Evolutionary conservation across 2,797 vertebrate species (phyloP).

Genomic region (Tinamus major): DNA sequence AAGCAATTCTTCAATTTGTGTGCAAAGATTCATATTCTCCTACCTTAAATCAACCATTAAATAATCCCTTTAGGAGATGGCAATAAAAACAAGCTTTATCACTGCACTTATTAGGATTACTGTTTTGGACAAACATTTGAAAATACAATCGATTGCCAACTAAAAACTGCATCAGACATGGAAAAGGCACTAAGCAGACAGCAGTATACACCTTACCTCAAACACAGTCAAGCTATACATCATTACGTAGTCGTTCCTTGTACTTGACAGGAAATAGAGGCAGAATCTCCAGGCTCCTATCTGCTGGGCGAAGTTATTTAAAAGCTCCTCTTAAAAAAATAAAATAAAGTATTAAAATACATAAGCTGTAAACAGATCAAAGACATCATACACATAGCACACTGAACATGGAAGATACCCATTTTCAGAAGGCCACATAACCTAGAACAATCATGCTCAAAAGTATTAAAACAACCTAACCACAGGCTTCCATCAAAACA

Average conservation of each 20-base stretch:
- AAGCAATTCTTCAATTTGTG: slow-evolving; percentile 47
- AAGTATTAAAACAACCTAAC: background rate
- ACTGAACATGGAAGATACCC: background rate
- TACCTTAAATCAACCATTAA: slow-evolving; percentile 43
- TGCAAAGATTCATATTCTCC: slow-evolving; percentile 37
- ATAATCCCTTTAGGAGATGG: slow-evolving; percentile 19
- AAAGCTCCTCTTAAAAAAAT: slow-evolving; percentile 90
- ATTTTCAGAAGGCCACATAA: background rate
- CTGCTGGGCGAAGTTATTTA: slow-evolving; percentile 99
- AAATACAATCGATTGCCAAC: background rate
- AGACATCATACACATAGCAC: background rate
- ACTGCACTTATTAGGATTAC: background rate
- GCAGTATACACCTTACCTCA: slow-evolving; percentile 87
- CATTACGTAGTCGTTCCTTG: slow-evolving; percentile 97
- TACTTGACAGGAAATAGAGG: slow-evolving; percentile 97
- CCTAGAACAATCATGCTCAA: background rate
- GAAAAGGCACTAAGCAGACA: background rate
- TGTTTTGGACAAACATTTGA: background rate
- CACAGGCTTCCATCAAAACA: background rate
- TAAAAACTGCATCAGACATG: background rate
- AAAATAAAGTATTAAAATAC: slow-evolving; percentile 37
- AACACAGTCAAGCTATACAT: slow-evolving; percentile 99
- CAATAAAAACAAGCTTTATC: slow-evolving; percentile 49
- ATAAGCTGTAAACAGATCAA: background rate
- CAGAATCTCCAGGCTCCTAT: slow-evolving; percentile 97